Evolutionary conservation across 2,797 vertebrate species (phyloP).

Genomic region (Gobionotothen gibberifrons): DNA sequence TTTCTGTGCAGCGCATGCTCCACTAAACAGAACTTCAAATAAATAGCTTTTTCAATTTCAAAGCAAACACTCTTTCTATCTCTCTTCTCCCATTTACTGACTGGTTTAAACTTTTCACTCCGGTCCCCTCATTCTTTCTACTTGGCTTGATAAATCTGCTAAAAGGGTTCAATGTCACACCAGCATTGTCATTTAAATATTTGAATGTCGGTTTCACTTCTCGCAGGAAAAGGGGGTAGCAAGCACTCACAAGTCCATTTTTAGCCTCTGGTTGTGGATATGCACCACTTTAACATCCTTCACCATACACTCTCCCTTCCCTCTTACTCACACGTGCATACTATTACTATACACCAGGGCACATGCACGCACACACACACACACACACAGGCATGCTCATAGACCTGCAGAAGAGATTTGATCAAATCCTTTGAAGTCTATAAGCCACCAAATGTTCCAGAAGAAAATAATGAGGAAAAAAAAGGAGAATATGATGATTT

Average conservation of each 20-base stretch:
- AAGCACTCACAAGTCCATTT: slow-evolving; percentile 74
- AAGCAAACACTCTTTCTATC: slow-evolving; percentile 30
- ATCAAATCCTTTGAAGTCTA: slow-evolving; percentile 39
- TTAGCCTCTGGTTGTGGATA: slow-evolving; percentile 56
- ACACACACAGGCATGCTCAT: not conserved
- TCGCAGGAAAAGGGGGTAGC: slow-evolving; percentile 41
- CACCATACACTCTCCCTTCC: slow-evolving; percentile 7
- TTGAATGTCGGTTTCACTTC: slow-evolving; percentile 71
- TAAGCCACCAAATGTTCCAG: slow-evolving; percentile 20
- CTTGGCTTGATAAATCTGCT: slow-evolving; percentile 69
- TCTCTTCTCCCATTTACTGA: slow-evolving; percentile 13
- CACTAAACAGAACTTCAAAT: slow-evolving; percentile 56
- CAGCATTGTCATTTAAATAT: slow-evolving; percentile 77
- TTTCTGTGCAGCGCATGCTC: slow-evolving; percentile 45
- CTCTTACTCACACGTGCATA: slow-evolving; percentile 24
- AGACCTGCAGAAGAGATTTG: slow-evolving; percentile 14
- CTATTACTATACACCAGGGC: slow-evolving; percentile 11
- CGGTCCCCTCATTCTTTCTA: slow-evolving; percentile 51
- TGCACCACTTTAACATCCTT: slow-evolving; percentile 42
- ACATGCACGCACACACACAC: not conserved
- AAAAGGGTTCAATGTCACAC: slow-evolving; percentile 75
- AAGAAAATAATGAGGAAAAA: slow-evolving; percentile 33
- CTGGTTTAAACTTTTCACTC: slow-evolving; percentile 60
- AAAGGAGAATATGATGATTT: slow-evolving; percentile 24
- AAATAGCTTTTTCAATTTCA: slow-evolving; percentile 61